These are phyloP conservation scores for Poeciliopsis paucimaculata DNA, from an alignment of 2,797 vertebrate species.

Conservation along the genomic window DNA sequence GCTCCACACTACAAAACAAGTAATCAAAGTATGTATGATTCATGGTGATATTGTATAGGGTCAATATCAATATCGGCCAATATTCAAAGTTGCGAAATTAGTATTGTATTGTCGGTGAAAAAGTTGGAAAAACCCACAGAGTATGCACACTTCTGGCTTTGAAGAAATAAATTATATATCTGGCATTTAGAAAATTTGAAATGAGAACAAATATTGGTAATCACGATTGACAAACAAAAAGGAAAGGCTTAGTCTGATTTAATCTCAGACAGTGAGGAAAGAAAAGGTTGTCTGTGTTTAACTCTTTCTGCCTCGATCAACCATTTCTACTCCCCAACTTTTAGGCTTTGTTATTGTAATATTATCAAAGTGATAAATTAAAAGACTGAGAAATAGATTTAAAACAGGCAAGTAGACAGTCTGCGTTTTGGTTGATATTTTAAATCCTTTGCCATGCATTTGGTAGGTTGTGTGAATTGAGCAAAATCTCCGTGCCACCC, in stretches of 20 bases:
- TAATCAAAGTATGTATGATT: too few relatives aligned
- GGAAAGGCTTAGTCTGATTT: background rate
- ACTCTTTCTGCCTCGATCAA: background rate
- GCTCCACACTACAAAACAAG: too few relatives aligned
- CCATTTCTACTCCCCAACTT: background rate
- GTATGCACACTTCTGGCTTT: background rate
- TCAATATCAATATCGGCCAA: too few relatives aligned
- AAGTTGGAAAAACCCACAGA: too few relatives aligned
- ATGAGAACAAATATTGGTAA: background rate
- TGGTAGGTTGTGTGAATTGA: conserved; percentile 3
- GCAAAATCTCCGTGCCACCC: conserved; percentile 8
- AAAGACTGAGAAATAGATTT: background rate
- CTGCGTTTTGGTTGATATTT: background rate
- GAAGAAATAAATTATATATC: background rate
- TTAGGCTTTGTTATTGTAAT: background rate
- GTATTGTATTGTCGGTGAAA: too few relatives aligned
- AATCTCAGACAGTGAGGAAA: background rate
- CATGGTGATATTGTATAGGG: too few relatives aligned
- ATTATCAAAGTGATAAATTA: background rate
- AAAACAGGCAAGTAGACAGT: background rate
- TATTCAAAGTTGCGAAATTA: too few relatives aligned
- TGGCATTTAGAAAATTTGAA: background rate
- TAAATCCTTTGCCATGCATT: background rate
- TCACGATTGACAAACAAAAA: background rate
- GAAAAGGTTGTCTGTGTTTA: background rate